These are phyloP conservation scores for Drosophila mauritiana DNA, from an alignment of 1,140 invertebrate genomes.

Conservation along the genomic window DNA sequence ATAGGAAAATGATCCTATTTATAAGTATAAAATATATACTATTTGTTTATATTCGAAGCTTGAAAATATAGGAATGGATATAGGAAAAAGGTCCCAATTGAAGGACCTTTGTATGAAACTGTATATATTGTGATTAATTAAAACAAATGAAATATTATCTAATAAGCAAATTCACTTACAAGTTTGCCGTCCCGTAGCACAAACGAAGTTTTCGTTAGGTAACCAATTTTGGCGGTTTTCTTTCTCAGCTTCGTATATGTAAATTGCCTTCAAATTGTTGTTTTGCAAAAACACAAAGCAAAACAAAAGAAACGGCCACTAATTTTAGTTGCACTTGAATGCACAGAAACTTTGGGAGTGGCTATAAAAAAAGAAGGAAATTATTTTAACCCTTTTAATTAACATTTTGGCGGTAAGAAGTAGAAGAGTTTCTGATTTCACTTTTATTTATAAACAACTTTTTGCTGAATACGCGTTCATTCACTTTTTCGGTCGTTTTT, in stretches of 20 bases:
- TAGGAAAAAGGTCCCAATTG: no score
- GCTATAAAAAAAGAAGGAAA: slow-evolving; percentile 20
- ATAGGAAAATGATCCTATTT: no score
- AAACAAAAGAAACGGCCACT: slow-evolving; percentile 9
- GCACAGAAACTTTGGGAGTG: slow-evolving; percentile 34
- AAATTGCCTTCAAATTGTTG: slow-evolving; percentile 33
- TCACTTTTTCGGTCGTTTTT: background rate
- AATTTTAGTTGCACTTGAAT: slow-evolving; percentile 44
- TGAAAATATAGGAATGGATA: no score
- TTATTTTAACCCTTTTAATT: background rate
- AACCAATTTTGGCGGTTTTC: slow-evolving; percentile 83
- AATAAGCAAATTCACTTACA: slow-evolving; percentile 56
- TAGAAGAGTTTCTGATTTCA: background rate
- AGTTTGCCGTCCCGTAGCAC: slow-evolving; percentile 73
- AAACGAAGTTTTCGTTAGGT: slow-evolving; percentile 84
- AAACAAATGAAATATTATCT: background rate
- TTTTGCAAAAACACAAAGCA: slow-evolving; percentile 23
- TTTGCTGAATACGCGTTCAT: background rate
- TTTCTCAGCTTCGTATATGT: slow-evolving; percentile 38
- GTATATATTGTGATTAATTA: no score
- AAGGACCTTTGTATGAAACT: no score
- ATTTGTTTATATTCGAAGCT: no score
- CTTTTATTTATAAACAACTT: background rate
- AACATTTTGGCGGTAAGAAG: background rate
- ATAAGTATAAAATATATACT: no score